phyloP scores from a whole-genome alignment of 2,888 invertebrate species.

The Catocala sponsa region DNA sequence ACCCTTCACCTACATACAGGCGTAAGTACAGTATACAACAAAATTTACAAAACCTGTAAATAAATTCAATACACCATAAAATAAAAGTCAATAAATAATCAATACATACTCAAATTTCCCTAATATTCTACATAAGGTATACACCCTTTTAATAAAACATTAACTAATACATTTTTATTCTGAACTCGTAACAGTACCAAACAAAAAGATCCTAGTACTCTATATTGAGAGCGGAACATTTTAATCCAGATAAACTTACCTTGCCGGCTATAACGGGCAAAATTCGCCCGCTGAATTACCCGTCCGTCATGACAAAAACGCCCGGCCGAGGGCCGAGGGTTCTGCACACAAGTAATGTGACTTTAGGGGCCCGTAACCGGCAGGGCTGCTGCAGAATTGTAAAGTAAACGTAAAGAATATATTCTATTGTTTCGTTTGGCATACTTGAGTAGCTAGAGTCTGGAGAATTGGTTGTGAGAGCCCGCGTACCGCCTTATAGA shows the following conservation, averaged over 20 bases:
- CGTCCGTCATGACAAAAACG: slow-evolving; percentile 61
- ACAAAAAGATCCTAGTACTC: slow-evolving; percentile 28
- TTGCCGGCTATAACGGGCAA: slow-evolving; percentile 47
- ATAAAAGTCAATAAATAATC: neutral
- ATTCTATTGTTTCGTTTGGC: slow-evolving; percentile 36
- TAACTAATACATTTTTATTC: slow-evolving; percentile 26
- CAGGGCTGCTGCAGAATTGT: slow-evolving; percentile 45
- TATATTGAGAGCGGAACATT: slow-evolving; percentile 44
- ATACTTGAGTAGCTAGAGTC: slow-evolving; percentile 2
- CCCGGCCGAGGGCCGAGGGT: slow-evolving; percentile 53
- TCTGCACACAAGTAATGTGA: slow-evolving; percentile 59
- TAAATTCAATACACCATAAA: neutral
- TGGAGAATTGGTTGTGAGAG: neutral
- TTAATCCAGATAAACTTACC: slow-evolving; percentile 54
- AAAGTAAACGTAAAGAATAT: slow-evolving; percentile 33
- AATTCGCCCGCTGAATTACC: slow-evolving; percentile 54
- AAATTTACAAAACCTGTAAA: neutral
- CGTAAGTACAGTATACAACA: neutral
- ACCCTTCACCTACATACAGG: neutral
- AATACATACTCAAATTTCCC: neutral
- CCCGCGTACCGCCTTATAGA: neutral
- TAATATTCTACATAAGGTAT: slow-evolving; percentile 1
- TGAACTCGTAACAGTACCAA: slow-evolving; percentile 9
- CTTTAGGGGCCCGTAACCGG: slow-evolving; percentile 51
- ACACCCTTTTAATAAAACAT: slow-evolving; percentile 13